phyloP scores from a whole-genome alignment of 2,113 vertebrate species.

The Tachuris rubrigastra region DNA sequence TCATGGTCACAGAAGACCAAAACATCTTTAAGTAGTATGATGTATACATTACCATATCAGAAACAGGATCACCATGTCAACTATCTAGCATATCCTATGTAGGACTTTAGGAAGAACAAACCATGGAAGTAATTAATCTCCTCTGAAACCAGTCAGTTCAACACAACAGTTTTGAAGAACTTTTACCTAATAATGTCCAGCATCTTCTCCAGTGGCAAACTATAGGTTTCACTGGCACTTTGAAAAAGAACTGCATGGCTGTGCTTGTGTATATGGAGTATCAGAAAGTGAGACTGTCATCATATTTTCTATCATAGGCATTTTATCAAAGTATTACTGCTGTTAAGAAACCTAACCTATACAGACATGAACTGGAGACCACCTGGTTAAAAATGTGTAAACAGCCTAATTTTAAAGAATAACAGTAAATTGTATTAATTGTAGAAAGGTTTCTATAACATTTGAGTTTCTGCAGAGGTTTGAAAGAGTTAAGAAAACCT shows the following conservation, averaged over 20 bases:
- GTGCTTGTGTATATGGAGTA: neutral
- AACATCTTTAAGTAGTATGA: neutral
- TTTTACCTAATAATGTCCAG: neutral
- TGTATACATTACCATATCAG: neutral
- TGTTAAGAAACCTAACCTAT: neutral
- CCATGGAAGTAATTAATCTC: too few species aligned
- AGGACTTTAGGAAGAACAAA: neutral
- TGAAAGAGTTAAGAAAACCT: neutral
- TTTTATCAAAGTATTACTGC: neutral
- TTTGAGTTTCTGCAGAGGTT: neutral
- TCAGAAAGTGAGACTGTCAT: neutral
- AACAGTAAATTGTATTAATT: neutral
- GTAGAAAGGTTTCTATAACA: neutral
- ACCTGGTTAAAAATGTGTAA: neutral
- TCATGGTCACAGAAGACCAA: neutral
- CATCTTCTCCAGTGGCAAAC: neutral
- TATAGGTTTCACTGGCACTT: neutral
- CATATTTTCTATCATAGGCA: neutral
- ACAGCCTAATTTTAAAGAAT: neutral
- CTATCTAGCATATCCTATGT: accelerated
- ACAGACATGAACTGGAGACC: neutral
- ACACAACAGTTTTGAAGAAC: neutral
- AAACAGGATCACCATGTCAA: neutral
- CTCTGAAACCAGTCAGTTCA: neutral
- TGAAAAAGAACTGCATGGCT: neutral